These are phyloP conservation scores for Sabatieria punctata DNA, from an alignment of 2,888 invertebrate genomes.

Conservation along the genomic window DNA sequence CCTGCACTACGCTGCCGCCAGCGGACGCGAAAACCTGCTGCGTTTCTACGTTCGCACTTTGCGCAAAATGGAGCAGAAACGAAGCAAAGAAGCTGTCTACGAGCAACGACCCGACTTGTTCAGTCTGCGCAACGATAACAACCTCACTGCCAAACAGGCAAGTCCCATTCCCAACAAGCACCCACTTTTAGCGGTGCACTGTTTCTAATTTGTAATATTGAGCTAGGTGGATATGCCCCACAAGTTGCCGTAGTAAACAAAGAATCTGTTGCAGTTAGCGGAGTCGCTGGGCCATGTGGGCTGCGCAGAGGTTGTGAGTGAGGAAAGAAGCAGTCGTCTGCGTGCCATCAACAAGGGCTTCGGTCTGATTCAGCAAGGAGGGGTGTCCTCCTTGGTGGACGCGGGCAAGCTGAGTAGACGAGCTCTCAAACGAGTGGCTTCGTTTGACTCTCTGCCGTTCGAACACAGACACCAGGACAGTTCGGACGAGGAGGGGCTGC, in stretches of 20 bases:
- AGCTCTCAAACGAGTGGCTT: too few species aligned
- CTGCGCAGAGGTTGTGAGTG: background rate
- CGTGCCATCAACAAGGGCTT: background rate
- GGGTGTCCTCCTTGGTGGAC: slow-evolving; percentile 18
- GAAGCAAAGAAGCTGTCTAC: background rate
- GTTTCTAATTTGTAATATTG: too few species aligned
- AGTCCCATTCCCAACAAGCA: too few species aligned
- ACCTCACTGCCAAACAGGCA: too few species aligned
- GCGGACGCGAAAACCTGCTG: background rate
- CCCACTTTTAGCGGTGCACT: too few species aligned
- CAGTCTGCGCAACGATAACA: background rate
- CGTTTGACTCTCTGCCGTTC: too few species aligned
- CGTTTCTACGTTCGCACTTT: background rate
- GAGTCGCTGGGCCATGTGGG: background rate
- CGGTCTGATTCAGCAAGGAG: background rate
- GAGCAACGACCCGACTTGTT: background rate
- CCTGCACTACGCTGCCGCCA: slow-evolving; percentile 1
- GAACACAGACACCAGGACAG: too few species aligned
- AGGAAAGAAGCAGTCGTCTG: background rate
- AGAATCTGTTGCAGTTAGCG: background rate
- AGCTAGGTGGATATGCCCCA: too few species aligned
- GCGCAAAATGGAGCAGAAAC: background rate
- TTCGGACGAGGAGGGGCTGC: too few species aligned
- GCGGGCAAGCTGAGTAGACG: too few species aligned
- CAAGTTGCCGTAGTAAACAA: too few species aligned